Evolutionary conservation across 2,797 vertebrate genomes (phyloP).

Genomic region (Galago senegalensis): DNA sequence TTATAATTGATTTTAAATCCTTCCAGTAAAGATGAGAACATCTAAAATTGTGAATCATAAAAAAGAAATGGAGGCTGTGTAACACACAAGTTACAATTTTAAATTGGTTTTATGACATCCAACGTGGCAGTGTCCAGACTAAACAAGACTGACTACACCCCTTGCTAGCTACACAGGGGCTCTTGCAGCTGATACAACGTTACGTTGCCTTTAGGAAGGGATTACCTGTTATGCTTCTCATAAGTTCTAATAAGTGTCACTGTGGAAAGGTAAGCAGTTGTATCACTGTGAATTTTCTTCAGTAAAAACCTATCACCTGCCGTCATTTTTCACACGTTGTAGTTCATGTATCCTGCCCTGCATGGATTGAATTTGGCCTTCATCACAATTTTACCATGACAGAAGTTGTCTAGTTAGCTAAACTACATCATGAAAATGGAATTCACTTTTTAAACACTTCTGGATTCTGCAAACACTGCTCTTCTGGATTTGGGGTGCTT

Average conservation of each 20-base stretch:
- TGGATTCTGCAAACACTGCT: conserved; percentile 5
- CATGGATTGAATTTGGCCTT: conserved; percentile 81
- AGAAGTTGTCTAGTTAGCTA: conserved; percentile 79
- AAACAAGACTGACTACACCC: conserved; percentile 81
- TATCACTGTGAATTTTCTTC: conserved; percentile 85
- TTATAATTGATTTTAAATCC: conserved; percentile 57
- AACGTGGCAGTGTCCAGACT: conserved; percentile 68
- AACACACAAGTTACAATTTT: conserved; percentile 74
- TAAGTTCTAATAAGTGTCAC: conserved; percentile 88
- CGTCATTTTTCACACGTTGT: conserved; percentile 84
- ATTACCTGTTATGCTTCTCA: conserved; percentile 85
- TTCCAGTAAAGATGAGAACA: conserved; percentile 59
- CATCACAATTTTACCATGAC: conserved; percentile 73
- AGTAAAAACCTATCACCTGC: conserved; percentile 83
- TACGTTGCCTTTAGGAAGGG: conserved; percentile 80
- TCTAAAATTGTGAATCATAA: conserved; percentile 68
- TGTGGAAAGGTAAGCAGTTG: conserved; percentile 85
- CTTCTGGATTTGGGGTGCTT: neutral
- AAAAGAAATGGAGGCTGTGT: conserved; percentile 45
- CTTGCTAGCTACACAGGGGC: conserved; percentile 58
- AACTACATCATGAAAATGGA: conserved; percentile 75
- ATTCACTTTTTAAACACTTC: conserved; percentile 56
- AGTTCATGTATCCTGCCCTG: conserved; percentile 79
- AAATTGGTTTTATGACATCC: conserved; percentile 56
- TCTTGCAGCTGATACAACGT: conserved; percentile 79